phyloP scores from a whole-genome alignment of 2,797 vertebrate species.

The Antennarius maculatus region DNA sequence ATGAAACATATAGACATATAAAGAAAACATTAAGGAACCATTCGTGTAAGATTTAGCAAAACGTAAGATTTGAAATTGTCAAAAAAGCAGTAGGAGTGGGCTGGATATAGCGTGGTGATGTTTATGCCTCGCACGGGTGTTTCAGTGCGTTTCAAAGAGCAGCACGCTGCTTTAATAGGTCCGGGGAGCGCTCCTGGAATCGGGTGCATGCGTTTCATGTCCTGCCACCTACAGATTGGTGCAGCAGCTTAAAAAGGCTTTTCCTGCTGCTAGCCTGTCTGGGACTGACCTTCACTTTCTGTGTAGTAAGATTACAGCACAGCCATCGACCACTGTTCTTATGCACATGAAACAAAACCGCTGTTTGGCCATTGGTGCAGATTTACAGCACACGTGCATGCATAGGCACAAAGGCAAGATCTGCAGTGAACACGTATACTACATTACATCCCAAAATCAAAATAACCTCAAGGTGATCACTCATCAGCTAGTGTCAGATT shows the following conservation, averaged over 20 bases:
- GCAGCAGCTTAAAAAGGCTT: slow-evolving; percentile 69
- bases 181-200: slow-evolving; percentile 54
- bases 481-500: neutral
- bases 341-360: slow-evolving; percentile 71
- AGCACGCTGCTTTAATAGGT: slow-evolving; percentile 53
- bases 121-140: slow-evolving; percentile 16
- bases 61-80: neutral
- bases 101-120: neutral
- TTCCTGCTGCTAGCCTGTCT: slow-evolving; percentile 72
- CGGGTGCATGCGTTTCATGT: slow-evolving; percentile 71
- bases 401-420: slow-evolving; percentile 37
- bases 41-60: neutral
- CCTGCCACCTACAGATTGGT: slow-evolving; percentile 46
- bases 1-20: slow-evolving; percentile 2
- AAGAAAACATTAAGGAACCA: neutral
- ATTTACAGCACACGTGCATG: slow-evolving; percentile 31
- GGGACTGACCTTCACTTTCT: slow-evolving; percentile 80
- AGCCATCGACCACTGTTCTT: slow-evolving; percentile 52
- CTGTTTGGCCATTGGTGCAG: slow-evolving; percentile 31
- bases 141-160: slow-evolving; percentile 44
- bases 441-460: neutral
- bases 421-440: neutral
- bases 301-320: slow-evolving; percentile 75
- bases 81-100: neutral
- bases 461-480: neutral